These are phyloP conservation scores for Dolichallabes microphthalmus DNA, from an alignment of 2,113 vertebrate species.

Conservation along the genomic window DNA sequence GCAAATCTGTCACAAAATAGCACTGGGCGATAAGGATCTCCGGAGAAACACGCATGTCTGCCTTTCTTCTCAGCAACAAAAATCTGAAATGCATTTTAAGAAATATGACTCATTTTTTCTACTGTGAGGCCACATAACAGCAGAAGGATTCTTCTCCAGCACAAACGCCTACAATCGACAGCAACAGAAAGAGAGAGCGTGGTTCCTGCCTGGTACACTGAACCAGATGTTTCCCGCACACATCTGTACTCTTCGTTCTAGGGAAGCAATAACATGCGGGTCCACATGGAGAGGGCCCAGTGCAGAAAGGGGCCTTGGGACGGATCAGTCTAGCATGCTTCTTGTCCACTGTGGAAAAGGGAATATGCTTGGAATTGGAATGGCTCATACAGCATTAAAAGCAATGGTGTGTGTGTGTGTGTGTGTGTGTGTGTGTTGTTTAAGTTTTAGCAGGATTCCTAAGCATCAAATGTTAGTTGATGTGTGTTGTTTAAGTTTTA, in stretches of 20 bases:
- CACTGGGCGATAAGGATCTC: not conserved
- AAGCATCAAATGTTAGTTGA: not conserved
- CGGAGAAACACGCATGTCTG: not conserved
- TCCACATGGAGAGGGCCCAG: not conserved
- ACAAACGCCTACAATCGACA: conserved; percentile 3
- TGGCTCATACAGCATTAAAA: not conserved
- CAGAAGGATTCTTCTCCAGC: not conserved
- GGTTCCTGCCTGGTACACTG: conserved; percentile 29
- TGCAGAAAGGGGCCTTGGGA: not conserved
- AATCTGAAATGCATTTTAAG: conserved; percentile 21
- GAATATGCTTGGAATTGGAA: not conserved
- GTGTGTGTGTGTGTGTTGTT: not conserved
- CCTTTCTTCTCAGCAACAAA: conserved; percentile 1
- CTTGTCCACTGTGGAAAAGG: not conserved
- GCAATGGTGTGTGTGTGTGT: not conserved
- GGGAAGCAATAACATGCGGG: not conserved
- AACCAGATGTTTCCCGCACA: conserved; percentile 43
- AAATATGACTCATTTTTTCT: conserved; percentile 13
- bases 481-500: no score
- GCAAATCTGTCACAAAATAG: not conserved
- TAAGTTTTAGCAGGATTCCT: not conserved
- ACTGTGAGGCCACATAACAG: not conserved
- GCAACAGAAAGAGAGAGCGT: conserved; percentile 26
- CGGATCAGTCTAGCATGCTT: not conserved
- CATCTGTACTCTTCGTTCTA: conserved; percentile 41